Conservation (phyloP, 2,113 vertebrate genomes). For the Amazona guildingii region DNA sequence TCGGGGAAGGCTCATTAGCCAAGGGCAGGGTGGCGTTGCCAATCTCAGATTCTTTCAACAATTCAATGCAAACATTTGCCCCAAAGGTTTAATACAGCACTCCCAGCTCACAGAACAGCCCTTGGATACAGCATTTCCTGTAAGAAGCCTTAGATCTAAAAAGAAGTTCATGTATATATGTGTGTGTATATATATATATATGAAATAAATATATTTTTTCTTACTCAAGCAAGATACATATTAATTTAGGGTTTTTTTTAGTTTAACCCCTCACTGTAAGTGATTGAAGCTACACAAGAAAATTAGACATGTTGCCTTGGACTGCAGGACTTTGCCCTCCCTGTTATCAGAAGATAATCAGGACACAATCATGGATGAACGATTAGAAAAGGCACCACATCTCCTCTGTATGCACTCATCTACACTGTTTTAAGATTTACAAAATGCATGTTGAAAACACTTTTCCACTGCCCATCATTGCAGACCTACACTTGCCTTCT, state of each 20-base stretch:
- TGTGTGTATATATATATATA: neutral
- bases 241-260: neutral
- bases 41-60: slow-evolving; percentile 54
- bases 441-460: neutral
- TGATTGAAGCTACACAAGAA: neutral
- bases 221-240: neutral
- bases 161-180: neutral
- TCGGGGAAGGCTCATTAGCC: slow-evolving; percentile 56
- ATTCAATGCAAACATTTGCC: slow-evolving; percentile 57
- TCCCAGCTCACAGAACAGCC: neutral
- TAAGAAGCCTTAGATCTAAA: neutral
- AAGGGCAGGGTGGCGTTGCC: slow-evolving; percentile 54
- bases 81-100: slow-evolving; percentile 31
- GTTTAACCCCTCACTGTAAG: neutral
- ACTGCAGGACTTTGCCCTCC: neutral
- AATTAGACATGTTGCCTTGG: neutral
- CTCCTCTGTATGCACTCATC: neutral
- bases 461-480: neutral
- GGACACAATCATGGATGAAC: neutral
- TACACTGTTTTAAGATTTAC: neutral
- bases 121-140: neutral
- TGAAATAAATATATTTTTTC: neutral
- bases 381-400: neutral
- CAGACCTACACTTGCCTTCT: neutral
- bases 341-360: neutral